phyloP scores from a whole-genome alignment of 2,888 invertebrate species.

The Cryptocheilus praepositus region DNA sequence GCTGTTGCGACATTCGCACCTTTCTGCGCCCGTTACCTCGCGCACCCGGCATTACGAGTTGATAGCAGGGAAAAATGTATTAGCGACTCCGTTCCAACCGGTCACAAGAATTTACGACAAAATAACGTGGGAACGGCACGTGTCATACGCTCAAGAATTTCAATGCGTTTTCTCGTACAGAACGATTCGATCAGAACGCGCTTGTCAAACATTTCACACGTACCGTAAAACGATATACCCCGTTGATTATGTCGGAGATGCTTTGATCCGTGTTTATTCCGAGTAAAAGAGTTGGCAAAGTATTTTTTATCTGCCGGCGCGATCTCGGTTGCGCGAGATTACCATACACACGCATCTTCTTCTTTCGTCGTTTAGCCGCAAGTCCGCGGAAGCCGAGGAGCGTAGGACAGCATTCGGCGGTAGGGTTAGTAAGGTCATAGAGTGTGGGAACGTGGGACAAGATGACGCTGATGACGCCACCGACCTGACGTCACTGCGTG shows the following conservation, averaged over 20 bases:
- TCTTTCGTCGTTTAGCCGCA: conserved; percentile 13
- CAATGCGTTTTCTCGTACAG: too few species aligned
- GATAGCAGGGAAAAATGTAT: too few species aligned
- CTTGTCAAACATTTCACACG: too few species aligned
- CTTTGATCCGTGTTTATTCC: not conserved
- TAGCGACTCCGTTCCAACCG: too few species aligned
- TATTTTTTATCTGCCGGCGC: conserved; percentile 11
- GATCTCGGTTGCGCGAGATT: not conserved
- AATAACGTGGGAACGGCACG: too few species aligned
- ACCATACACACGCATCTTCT: not conserved
- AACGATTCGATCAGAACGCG: too few species aligned
- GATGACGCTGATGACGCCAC: conserved; percentile 63
- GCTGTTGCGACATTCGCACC: too few species aligned
- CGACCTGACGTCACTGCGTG: conserved; percentile 60
- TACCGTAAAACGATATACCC: not conserved
- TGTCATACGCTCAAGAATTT: too few species aligned
- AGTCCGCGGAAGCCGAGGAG: conserved; percentile 30
- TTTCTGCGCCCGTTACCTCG: too few species aligned
- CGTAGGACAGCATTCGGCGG: conserved; percentile 31
- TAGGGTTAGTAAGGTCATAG: conserved; percentile 64
- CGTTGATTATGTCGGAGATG: not conserved
- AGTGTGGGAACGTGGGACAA: conserved; percentile 67
- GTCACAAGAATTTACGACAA: too few species aligned
- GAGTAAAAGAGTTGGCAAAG: conserved; percentile 3
- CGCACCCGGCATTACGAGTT: too few species aligned